phyloP scores from a whole-genome alignment of 2,888 invertebrate species.

The Physocephala rufipes region DNA sequence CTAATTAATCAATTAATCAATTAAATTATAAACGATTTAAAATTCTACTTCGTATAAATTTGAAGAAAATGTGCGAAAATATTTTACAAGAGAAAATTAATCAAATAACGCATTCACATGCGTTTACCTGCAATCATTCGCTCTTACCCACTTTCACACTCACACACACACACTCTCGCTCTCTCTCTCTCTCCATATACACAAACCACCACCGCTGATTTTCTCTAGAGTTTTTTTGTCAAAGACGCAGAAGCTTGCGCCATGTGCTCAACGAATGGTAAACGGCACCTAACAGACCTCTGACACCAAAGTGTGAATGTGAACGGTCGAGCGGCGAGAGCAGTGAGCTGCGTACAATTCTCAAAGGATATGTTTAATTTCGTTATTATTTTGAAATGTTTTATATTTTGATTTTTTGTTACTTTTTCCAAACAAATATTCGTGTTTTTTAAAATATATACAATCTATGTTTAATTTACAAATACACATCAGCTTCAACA shows the following conservation, averaged over 20 bases:
- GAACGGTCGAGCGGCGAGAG: neutral
- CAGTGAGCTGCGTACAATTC: slow-evolving; percentile 23
- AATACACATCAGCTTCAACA: neutral
- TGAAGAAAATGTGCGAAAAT: slow-evolving; percentile 16
- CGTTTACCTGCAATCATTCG: too few relatives aligned
- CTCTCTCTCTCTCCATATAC: too few relatives aligned
- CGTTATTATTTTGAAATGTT: neutral
- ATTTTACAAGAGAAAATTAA: neutral
- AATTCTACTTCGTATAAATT: slow-evolving; percentile 7
- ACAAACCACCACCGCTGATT: too few relatives aligned
- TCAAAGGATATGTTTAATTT: slow-evolving; percentile 25
- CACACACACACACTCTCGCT: too few relatives aligned
- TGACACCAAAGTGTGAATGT: too few relatives aligned
- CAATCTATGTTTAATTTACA: slow-evolving; percentile 6
- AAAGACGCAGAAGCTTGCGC: too few relatives aligned
- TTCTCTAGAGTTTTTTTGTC: too few relatives aligned
- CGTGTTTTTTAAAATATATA: neutral
- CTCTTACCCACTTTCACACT: too few relatives aligned
- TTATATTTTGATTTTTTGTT: neutral
- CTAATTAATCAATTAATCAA: slow-evolving; percentile 12
- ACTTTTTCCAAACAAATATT: neutral
- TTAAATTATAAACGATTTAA: slow-evolving; percentile 19
- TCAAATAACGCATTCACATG: too few relatives aligned
- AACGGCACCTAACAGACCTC: too few relatives aligned
- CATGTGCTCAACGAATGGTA: too few relatives aligned